Base-by-base conservation (phyloP, 2,113 vertebrate genomes). In the Podiceps cristatus region DNA sequence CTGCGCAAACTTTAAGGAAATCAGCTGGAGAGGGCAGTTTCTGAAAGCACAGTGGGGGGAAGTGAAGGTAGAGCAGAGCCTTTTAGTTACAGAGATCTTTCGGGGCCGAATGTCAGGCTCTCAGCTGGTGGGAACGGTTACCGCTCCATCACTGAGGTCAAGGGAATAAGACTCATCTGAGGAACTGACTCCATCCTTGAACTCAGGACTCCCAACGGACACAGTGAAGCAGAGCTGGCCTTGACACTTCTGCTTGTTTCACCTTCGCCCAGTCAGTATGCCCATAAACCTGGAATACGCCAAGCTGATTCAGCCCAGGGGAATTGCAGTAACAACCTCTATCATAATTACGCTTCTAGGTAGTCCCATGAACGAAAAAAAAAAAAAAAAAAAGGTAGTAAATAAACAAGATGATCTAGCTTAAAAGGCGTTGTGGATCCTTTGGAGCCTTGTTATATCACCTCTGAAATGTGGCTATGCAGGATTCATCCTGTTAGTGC, bases 371-470 rank as follows among this genome's bases (percentile, higher is more conserved):
- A 67, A 59, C 16, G 3, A 22, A 40, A 33, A 50, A 33, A 56
- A 31, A 50, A 33, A 56, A 31, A 50, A 60, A 64, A n/a, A 18
- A 35, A 1, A 56, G 2, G 4, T 44, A 44, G 53, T 79, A 90
- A 91, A 87, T 85, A 94, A 96, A 91, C 27, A 89, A 68, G 63
- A 77, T 60, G 50, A 73, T 67, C 86, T 91, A 77, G n/a, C 93
- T 93, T 81, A 79, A 89, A 93, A 91, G 42, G 62, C 31, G n/a
- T 13, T 53, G 66, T 87, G 73, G 49, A 55, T 96, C 42, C 60
- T 94, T 93, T 92, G 45, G 77, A 91, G 60, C 72, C 80, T 78
- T 64, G 73, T 93, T 91, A 44, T 66, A 81, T 82, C 69, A 69
- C 47, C 66, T 87, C 91, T 69, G 77, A 93, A 96, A 82, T 33